Base-by-base conservation (phyloP, 1,140 invertebrate genomes). In the Drosophila elegans region DNA sequence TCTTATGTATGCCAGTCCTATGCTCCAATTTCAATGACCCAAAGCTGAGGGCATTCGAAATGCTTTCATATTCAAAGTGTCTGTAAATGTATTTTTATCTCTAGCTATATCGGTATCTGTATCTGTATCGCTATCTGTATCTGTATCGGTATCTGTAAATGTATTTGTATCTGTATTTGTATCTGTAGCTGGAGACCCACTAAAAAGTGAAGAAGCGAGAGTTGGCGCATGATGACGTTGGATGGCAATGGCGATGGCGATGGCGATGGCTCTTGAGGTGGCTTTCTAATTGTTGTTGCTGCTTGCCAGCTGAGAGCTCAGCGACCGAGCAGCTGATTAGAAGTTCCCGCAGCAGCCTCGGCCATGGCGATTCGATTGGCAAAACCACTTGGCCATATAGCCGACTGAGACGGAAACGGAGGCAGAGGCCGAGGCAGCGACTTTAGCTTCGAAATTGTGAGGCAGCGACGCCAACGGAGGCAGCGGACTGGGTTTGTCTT, bases 181-280 rank as follows among this genome's bases (percentile, higher is more conserved):
- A 51, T 27, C n/a, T 11, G 27, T 27, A 34, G 29, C 29, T 29
- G 55, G 62, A 64, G 66, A 81, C 60, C 52, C 48, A 77, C 45
- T 76, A 63, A 81, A 80, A 73, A 78, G 74, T 68, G 79, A 81
- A 82, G 81, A 84, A 86, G 81, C 81, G 81, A 85, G 81, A 85
- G 82, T 85, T 86, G 74, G 51, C 66, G 74, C 27, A 51, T 51
- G 48, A 67, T 72, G 68, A 84, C 83, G 73, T 82, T 73, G 54
- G 39, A 67, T 68, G 75, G 46, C 42, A 49, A 39, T 57, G 48
- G 27, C 16, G 49, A 46, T 38, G 51, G 16, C 4, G 13, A 34
- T 25, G 41, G 38, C 3, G 29, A 54, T 49, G 57, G 54, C 12
- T 64, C 54, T 48, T 53, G 36, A 52, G 55, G 41, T 61, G 66